Evolutionary conservation across 2,113 vertebrate species (phyloP), one percentile per base, ranked within the genome.

Genomic region (Channa maculata): DNA sequence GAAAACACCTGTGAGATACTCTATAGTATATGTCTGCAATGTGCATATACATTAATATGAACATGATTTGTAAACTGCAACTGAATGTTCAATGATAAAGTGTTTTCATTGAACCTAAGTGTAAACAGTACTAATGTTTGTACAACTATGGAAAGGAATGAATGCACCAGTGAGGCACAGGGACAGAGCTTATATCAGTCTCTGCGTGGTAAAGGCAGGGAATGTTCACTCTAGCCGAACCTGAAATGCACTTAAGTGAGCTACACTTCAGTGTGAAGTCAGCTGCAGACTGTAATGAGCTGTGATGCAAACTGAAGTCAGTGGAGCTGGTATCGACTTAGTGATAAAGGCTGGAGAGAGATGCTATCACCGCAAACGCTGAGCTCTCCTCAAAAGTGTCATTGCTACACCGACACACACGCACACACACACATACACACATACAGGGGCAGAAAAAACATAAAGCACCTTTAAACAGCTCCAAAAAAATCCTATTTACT

Each of bases 341-440:
- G 85, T 83, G 91, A 92, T 91, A 86, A 90, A 85, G 82, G 84
- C 83, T 51, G 48, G 54, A 76, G 69, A 74, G 69, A 88, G 88
- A 92, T 90, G 78, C 63, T 88, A 92, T 91, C 91, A 11, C 72
- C 58, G 75, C 66, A 44, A 24, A 51, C 75, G 73, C 66, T 33
- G 3, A 81, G 77, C 82, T 51, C 80, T 71, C 71, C n/a, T 74
- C 77, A 43, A 64, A 80, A 88, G 80, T 79, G 71, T 65, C 80
- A 86, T 11, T 54, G 60, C 46, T 14, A 10, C 55, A 44, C 63
- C 54, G 36, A 37, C 52, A 54, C 43, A 4, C 65, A 9, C 58
- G 43, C 52, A 37, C 52, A 54, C 43, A 4, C 65, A 9, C 58
- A 46, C 52, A 50, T 54, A 46, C 36, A 45, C 44, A 7, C 54